Conservation (phyloP, 2,113 vertebrate genomes). For the Sylvicapra grimmia region DNA sequence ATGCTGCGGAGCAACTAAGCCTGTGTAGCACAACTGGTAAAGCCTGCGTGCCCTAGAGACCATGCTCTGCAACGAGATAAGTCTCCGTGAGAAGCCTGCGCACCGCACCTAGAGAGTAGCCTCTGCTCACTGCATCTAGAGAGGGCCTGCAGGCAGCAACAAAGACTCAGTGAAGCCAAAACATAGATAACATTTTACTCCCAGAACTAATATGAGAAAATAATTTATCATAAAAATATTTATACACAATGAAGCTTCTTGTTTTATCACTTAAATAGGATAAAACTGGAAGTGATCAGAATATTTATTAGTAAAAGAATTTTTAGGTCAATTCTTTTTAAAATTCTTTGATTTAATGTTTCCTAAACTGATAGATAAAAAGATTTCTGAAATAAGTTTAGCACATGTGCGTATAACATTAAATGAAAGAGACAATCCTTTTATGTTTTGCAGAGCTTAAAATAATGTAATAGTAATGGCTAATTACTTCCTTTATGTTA, state of each 20-base stretch:
- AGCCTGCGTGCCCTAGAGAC: neutral
- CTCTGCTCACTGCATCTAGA: neutral
- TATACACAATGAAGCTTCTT: neutral
- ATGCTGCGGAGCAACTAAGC: neutral
- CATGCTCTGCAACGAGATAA: rapidly evolving
- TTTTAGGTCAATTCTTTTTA: neutral
- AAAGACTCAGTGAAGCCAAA: neutral
- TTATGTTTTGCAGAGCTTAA: neutral
- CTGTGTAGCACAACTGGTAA: neutral
- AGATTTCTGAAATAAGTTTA: neutral
- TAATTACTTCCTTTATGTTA: neutral
- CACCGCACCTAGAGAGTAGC: neutral
- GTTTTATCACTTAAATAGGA: neutral
- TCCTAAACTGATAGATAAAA: neutral
- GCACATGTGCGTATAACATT: neutral
- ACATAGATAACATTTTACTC: neutral
- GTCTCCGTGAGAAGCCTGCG: neutral
- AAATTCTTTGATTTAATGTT: neutral
- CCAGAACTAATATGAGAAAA: neutral
- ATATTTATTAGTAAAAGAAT: neutral
- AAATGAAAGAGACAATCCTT: neutral
- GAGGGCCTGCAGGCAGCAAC: neutral
- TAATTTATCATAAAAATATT: neutral
- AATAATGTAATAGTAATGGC: neutral
- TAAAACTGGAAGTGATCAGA: neutral